Base-by-base conservation (phyloP, 2,888 invertebrate species). In the Nomada flava region DNA sequence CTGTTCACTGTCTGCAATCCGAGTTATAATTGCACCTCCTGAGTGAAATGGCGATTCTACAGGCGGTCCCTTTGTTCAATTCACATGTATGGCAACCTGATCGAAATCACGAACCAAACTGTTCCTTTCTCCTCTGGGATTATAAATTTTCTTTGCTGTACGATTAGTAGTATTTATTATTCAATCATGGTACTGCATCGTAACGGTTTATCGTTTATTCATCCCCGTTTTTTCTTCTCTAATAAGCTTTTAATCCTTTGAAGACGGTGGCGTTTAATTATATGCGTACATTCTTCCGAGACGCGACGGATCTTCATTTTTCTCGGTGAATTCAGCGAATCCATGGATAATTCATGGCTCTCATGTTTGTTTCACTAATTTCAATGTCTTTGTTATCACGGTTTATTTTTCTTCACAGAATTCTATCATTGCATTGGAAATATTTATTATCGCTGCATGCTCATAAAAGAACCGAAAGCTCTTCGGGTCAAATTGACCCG, bases 11-110 rank as follows among this genome's bases (percentile, higher is more conserved):
- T 73, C 57, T 65, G 11, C 44, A 36, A 15, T 47, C 60, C 52
- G 15, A 64, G 44, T 74, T 73, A 62, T 79, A 76, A 82, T 83
- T 69, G 71, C 68, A 60, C 71, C 82, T 63, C 36, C 20, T 15
- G 67, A 70, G 76, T 13, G 59, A 62, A 67, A 64, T n/a, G 47
- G 29, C 4, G n/a, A 36, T 67, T 72, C 18, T 52, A 50, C 72
- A 72, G 53, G 11, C 23, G n/a, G 29, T 0, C 50, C 36, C 63
- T 69, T 55, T 47, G 44, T 67, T 18, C 47, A 13, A 53, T 57
- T 69, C 44, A 63, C 50, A 55, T 42, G 42, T 42, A 57, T 59
- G 47, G 36, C 42, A 63, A 29, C 53, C 50, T 36, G n/a, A 64
- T 36, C 36, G 36, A 36, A 36, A 36, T 36, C 36, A 69, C 59